Conservation (phyloP, 2,113 vertebrate genomes). For the Setophaga coronata region DNA sequence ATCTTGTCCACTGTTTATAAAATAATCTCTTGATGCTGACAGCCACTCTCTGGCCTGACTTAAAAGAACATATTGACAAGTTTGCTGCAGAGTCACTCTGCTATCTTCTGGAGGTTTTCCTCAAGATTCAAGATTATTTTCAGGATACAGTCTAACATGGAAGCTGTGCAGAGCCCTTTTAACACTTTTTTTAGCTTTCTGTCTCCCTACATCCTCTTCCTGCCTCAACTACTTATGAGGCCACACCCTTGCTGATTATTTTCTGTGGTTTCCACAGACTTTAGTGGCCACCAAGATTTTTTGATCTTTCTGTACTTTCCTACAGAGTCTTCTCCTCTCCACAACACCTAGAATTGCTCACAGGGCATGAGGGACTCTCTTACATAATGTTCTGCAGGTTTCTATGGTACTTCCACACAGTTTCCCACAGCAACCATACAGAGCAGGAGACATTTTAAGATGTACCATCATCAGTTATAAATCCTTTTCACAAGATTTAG, state of each 20-base stretch:
- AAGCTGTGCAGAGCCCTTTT: neutral
- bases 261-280: neutral
- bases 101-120: neutral
- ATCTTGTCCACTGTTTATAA: neutral
- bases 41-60: neutral
- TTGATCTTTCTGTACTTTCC: neutral
- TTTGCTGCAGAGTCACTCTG: neutral
- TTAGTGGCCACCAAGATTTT: neutral
- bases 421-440: slow-evolving; percentile 51
- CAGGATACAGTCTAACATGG: neutral
- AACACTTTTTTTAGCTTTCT: neutral
- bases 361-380: neutral
- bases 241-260: neutral
- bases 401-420: neutral
- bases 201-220: too few relatives aligned
- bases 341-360: neutral
- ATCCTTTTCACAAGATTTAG: neutral
- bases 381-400: slow-evolving; percentile 8
- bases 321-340: neutral
- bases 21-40: neutral
- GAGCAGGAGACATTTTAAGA: slow-evolving; percentile 15
- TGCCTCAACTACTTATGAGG: neutral
- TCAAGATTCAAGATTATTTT: neutral
- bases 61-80: neutral
- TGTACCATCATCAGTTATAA: neutral